These are phyloP conservation scores for Scaptomyza tumidula DNA, from an alignment of 2,888 invertebrate genomes.

Conservation along the genomic window DNA sequence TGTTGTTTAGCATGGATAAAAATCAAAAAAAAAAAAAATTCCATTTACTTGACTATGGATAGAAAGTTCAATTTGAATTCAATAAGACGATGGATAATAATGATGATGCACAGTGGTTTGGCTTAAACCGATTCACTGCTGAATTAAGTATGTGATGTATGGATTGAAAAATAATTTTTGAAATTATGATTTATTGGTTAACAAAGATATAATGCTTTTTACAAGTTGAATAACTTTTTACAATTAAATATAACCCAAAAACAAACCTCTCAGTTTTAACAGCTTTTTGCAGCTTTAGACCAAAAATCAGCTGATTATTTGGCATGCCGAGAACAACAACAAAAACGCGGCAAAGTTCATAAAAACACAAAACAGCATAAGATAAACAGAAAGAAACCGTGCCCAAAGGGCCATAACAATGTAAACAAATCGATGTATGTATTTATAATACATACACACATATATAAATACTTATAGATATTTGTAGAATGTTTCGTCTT, in stretches of 20 bases:
- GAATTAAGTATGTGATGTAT: neutral
- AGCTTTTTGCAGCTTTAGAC: no score
- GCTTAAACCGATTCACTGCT: neutral
- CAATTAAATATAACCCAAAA: neutral
- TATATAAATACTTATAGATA: conserved; percentile 10
- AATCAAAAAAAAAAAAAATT: conserved; percentile 56
- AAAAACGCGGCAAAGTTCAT: conserved; percentile 49
- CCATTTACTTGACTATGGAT: conserved; percentile 51
- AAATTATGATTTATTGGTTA: no score
- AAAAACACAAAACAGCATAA: conserved; percentile 12
- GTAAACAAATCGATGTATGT: conserved; percentile 25
- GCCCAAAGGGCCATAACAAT: conserved; percentile 16
- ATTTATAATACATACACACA: neutral
- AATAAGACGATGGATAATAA: conserved; percentile 43
- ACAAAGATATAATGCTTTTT: no score
- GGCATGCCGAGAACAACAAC: neutral
- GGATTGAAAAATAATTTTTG: no score
- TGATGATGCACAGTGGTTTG: conserved; percentile 34
- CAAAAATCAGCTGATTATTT: conserved; percentile 43
- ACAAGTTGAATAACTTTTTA: no score
- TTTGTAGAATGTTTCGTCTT: conserved; percentile 36
- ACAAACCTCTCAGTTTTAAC: neutral
- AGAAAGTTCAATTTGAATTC: conserved; percentile 72
- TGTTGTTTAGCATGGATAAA: conserved; percentile 52
- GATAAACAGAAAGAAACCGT: conserved; percentile 45